Base-by-base conservation (phyloP, 2,113 vertebrate genomes). In the Odocoileus virginianus region DNA sequence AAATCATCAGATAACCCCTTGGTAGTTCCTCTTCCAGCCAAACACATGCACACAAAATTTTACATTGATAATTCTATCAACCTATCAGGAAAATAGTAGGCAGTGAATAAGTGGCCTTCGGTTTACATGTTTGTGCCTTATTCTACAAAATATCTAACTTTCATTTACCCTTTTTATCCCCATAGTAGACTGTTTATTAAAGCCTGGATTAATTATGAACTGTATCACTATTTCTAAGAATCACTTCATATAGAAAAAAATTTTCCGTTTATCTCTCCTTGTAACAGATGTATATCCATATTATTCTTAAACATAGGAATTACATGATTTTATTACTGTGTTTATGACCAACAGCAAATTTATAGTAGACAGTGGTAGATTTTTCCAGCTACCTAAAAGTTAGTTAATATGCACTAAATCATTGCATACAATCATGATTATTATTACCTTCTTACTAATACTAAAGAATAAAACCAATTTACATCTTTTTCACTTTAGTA, bases 401-500 rank as follows among this genome's bases (percentile, higher is more conserved):
- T 92, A 87, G 15, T 88, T 60, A 52, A 81, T 52, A 3, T 85
- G 58, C 30, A 17, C 50, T 95, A 87, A 87, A 47, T 85, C 54
- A 50, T 60, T 89, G 36, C 83, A 94, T 64, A 54, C 23, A 74
- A 4, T 86, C 36, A 30, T 61, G 94, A 60, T 74, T 91, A 74
- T 47, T 45, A 76, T 47, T 94, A 19, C 15, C 19, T 95, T 21
- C 13, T 91, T 91, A 28, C 12, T 95, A 9, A 64, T 93, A 33
- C 64, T 96, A 83, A 95, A 85, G 43, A 95, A 87, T 95, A 95
- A 52, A 86, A 33, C 13, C 71, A 89, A 11, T 36, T 96, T 86
- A 85, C 17, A 25, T 86, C 17, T 58, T 86, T 86, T 87, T 96
- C 88, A 95, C 30, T 83, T 85, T 83, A 94, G 15, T 94, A 61